A percentile compares a stretch with the other conserved stretches of the same genome.
phyloP scores from a whole-genome alignment of 2,888 invertebrate species.

The Synergus itoensis region DNA sequence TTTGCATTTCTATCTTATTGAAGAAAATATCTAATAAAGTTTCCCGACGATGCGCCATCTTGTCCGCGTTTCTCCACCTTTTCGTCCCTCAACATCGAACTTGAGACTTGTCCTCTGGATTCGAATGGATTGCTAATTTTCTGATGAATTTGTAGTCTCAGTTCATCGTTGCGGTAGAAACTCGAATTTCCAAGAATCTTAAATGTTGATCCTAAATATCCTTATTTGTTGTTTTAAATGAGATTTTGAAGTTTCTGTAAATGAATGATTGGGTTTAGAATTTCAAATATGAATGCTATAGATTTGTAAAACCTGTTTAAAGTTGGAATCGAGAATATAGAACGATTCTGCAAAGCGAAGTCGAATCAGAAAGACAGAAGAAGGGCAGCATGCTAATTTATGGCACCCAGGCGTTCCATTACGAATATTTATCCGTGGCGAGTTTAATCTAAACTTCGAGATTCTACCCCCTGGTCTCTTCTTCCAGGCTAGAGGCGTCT shows the following conservation, averaged over 20 bases:
- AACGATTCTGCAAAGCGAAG: conserved; percentile 60
- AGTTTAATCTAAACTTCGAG: conserved; percentile 78
- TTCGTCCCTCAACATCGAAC: conserved; percentile 31
- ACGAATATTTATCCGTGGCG: conserved; percentile 78
- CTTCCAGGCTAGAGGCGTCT: conserved; percentile 67
- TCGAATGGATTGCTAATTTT: conserved; percentile 33
- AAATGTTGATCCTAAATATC: too few species aligned
- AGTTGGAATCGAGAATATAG: conserved; percentile 34
- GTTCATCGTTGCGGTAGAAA: background rate
- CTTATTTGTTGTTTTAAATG: too few species aligned
- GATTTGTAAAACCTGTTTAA: background rate
- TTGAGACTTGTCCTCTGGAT: conserved; percentile 29
- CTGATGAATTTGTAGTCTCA: background rate
- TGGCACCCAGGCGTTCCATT: conserved; percentile 78
- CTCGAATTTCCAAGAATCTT: too few species aligned
- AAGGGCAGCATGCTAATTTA: conserved; percentile 78
- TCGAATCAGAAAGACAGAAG: conserved; percentile 61
- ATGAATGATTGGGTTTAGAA: background rate
- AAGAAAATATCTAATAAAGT: conserved; percentile 74
- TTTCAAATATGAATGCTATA: background rate
- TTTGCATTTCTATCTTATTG: conserved; percentile 74
- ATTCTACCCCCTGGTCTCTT: conserved; percentile 64
- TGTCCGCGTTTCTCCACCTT: conserved; percentile 6
- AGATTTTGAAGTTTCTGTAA: too few species aligned
- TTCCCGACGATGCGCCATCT: conserved; percentile 54